Evolutionary conservation across 1,140 invertebrate genomes (phyloP).

Genomic region (Caerostris darwini): DNA sequence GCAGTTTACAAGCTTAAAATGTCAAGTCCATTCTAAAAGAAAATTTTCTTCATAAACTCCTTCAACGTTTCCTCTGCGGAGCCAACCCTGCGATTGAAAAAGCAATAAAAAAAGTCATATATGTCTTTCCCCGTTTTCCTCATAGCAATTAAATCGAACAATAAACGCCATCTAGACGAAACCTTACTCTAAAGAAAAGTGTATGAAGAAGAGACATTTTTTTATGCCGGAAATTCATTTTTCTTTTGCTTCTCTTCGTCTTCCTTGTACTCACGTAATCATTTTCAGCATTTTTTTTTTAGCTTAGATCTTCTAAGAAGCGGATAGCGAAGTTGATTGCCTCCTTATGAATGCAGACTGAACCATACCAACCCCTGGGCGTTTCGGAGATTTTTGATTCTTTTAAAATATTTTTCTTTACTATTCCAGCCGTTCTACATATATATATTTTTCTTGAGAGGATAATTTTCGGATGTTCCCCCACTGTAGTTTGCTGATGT

Average conservation of each 20-base stretch:
- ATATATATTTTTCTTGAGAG: not conserved
- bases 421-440: not conserved
- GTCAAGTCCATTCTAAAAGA: too few species aligned
- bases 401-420: not conserved
- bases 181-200: not conserved
- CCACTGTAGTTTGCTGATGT: not conserved
- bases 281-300: conserved; percentile 4
- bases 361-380: conserved; percentile 17
- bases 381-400: not conserved
- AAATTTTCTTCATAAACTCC: too few species aligned
- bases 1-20: too few species aligned
- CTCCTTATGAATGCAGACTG: not conserved
- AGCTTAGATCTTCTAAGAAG: not conserved
- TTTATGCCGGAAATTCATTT: conserved; percentile 44
- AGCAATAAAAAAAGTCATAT: not conserved
- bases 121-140: not conserved
- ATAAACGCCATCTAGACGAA: not conserved
- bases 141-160: conserved; percentile 26
- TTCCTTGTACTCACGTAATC: conserved; percentile 26
- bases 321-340: conserved; percentile 40
- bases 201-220: not conserved
- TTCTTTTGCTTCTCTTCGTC: not conserved
- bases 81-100: not conserved
- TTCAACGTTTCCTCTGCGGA: too few species aligned
- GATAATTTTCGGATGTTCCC: conserved; percentile 5